phyloP scores from a whole-genome alignment of 2,797 vertebrate genomes.

The Anisognathus igniventris region DNA sequence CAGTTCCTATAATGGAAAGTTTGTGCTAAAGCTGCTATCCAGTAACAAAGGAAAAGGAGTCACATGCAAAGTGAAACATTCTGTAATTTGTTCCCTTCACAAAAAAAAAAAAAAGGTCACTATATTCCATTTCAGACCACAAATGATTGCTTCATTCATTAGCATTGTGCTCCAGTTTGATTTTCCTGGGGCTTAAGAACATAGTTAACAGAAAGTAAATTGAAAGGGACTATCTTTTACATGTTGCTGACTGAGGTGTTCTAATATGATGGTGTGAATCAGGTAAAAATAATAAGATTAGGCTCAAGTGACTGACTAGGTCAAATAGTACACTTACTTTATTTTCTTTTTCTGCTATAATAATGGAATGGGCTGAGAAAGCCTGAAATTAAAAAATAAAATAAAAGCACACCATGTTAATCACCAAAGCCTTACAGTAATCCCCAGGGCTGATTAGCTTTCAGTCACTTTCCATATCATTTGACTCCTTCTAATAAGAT shows the following conservation, averaged over 20 bases:
- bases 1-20: neutral
- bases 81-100: neutral
- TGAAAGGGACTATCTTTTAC: neutral
- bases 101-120: neutral
- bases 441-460: slow-evolving; percentile 30
- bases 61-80: neutral
- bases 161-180: neutral
- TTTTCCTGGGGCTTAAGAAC: neutral
- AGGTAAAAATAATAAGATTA: slow-evolving; percentile 8
- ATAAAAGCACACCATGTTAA: neutral
- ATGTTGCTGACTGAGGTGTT: neutral
- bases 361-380: neutral
- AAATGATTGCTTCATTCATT: neutral
- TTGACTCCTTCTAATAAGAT: slow-evolving; percentile 46
- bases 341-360: neutral
- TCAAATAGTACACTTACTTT: neutral
- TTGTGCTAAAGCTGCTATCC: neutral
- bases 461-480: neutral
- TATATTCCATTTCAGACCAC: neutral
- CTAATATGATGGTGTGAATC: neutral
- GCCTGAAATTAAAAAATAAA: neutral
- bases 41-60: neutral
- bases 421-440: slow-evolving; percentile 5
- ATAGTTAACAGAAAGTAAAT: neutral
- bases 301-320: neutral